Percentiles rank a stretch among this genome's conserved stretches.
Evolutionary conservation across 2,797 vertebrate species (phyloP).

Genomic region (Eutrigla gurnardus): DNA sequence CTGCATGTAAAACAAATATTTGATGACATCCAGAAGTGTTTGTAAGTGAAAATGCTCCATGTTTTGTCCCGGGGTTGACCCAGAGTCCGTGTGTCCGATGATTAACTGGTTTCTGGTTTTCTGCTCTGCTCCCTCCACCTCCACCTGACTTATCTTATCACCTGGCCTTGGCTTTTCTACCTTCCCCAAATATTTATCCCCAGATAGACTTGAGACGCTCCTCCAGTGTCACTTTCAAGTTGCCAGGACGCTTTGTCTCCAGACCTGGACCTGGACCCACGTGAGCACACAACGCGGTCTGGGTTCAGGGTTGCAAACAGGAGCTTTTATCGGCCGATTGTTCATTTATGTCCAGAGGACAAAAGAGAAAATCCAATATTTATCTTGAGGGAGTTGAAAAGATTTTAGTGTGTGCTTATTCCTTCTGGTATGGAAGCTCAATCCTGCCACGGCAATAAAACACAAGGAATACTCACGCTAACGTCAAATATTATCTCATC

Average conservation of each 20-base stretch:
- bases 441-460: background rate
- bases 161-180: constrained; percentile 61
- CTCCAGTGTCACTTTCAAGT: constrained; percentile 29
- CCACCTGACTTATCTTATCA: constrained; percentile 70
- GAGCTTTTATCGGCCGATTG: constrained; percentile 63
- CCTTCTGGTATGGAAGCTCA: background rate
- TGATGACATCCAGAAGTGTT: too few species aligned
- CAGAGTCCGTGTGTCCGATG: constrained; percentile 33
- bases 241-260: background rate
- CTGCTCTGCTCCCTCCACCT: constrained; percentile 60
- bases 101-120: constrained; percentile 57
- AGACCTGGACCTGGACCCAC: background rate
- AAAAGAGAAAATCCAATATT: constrained; percentile 60
- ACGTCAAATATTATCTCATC: background rate
- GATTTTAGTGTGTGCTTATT: constrained; percentile 1
- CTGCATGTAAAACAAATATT: too few species aligned
- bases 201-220: constrained; percentile 60
- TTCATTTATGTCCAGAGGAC: constrained; percentile 60
- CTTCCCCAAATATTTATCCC: constrained; percentile 74
- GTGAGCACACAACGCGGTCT: background rate
- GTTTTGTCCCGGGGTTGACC: background rate
- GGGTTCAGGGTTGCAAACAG: constrained; percentile 17
- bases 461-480: background rate
- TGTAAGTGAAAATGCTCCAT: too few species aligned
- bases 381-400: constrained; percentile 41